Evolutionary conservation across 2,888 invertebrate species (phyloP), one percentile per base, ranked within the genome.

Genomic region (Didymodactylos carnosus): DNA sequence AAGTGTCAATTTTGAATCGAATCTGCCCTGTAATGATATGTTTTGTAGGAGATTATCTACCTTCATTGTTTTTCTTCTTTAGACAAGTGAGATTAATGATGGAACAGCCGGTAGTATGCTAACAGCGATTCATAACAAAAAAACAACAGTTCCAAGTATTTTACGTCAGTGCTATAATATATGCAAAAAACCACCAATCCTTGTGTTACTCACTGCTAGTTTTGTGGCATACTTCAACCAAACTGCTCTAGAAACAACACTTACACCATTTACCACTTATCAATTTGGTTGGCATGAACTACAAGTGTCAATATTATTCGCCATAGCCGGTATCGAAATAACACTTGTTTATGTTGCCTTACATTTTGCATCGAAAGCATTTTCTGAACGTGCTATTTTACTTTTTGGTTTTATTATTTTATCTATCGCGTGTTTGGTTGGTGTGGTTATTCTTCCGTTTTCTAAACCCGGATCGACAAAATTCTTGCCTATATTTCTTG

Each of bases 211-310:
- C 53, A 80, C 80, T 29, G 78, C 82, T 73, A 80, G 81, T 70
- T 84, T 84, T 76, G 81, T 82, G 49, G 79, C 82, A 8, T 82
- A 81, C 76, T 84, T 84, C 78, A 82, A 82, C 73, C 84, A 85
- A 78, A 78, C 83, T 23, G 80, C 80, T 27, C 77, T 84, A 43
- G 84, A 85, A 83, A 82, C 84, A 14, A 80, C 83, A 77, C 80
- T 82, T 5, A 84, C 83, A 1, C 83, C 84, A 6, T 77, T 84
- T 35, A 81, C 83, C 71, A 78, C 81, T 73, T 79, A 79, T 23
- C 78, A 80, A 40, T 80, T 83, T 41, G 77, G 79, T 46, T 84
- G 83, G 80, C 79, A 79, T 49, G 83, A 84, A 73, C 77, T 82
- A 51, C 82, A 83, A 75, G 83, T 83, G 78, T 84, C 84, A 76